These are phyloP conservation scores for Hapalemur alaotrensis DNA, from an alignment of 2,797 vertebrate genomes.

Conservation along the genomic window DNA sequence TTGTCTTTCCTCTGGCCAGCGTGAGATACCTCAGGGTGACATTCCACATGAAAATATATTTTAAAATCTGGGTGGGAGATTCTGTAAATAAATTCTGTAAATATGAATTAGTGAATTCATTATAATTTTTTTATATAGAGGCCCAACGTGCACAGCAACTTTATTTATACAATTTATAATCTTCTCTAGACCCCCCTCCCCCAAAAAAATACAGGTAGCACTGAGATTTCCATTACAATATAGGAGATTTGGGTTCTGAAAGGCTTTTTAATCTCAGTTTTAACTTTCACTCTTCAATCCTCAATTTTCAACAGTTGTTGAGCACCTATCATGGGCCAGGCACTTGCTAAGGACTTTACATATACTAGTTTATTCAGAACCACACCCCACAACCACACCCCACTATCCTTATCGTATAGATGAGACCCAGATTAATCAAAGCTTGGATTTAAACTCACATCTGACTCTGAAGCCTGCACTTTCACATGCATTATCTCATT, in stretches of 20 bases:
- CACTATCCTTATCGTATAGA: background rate
- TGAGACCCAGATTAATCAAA: background rate
- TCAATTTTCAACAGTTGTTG: background rate
- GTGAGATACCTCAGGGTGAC: background rate
- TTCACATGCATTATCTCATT: background rate
- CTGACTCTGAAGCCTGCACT: background rate
- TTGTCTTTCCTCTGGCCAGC: background rate
- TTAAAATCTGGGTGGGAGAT: background rate
- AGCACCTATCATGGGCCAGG: background rate
- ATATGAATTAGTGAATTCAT: background rate
- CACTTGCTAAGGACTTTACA: background rate
- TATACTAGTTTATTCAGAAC: background rate
- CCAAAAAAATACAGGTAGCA: background rate
- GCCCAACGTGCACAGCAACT: background rate
- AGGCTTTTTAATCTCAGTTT: background rate
- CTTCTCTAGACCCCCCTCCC: background rate
- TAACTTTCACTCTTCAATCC: background rate
- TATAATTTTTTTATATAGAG: background rate
- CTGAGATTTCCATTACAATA: background rate
- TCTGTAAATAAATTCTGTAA: background rate
- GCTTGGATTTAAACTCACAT: background rate
- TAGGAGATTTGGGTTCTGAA: background rate
- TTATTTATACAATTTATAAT: background rate
- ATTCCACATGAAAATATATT: background rate
- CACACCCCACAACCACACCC: background rate